Conservation (phyloP, 2,888 invertebrate species). For the Scaptomyza tumidula region DNA sequence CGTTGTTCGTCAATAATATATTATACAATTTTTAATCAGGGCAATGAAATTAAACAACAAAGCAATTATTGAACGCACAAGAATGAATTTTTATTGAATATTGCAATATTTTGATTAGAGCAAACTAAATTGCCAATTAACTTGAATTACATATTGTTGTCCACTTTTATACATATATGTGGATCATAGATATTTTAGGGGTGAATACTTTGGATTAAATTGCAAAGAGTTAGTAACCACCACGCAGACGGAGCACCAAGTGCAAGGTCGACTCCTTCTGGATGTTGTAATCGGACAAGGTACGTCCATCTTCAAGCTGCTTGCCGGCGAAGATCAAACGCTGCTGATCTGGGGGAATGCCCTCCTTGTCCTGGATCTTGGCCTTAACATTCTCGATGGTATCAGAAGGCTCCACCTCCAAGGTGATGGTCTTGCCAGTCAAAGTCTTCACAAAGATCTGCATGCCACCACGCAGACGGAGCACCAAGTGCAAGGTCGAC, state of each 20-base stretch:
- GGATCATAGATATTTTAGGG: conserved; percentile 5
- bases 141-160: conserved; percentile 25
- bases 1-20: neutral
- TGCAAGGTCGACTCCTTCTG: conserved; percentile 40
- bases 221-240: conserved; percentile 32
- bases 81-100: conserved; percentile 40
- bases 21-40: neutral
- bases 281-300: conserved; percentile 40
- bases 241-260: conserved; percentile 45
- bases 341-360: conserved; percentile 49
- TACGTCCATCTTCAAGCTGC: conserved; percentile 42
- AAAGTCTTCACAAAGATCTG: conserved; percentile 44
- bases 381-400: conserved; percentile 45
- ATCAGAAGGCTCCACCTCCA: conserved; percentile 44
- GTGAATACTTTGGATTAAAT: neutral
- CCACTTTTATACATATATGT: conserved; percentile 5
- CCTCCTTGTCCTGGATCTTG: conserved; percentile 48
- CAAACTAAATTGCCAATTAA: conserved; percentile 19
- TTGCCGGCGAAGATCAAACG: conserved; percentile 48
- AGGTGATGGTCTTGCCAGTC: conserved; percentile 48
- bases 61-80: conserved; percentile 17
- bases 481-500: conserved; percentile 38
- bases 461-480: conserved; percentile 49
- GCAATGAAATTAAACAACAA: neutral
- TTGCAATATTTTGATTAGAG: conserved; percentile 12